phyloP scores from a whole-genome alignment of 2,113 vertebrate species.

The Alectura lathami region DNA sequence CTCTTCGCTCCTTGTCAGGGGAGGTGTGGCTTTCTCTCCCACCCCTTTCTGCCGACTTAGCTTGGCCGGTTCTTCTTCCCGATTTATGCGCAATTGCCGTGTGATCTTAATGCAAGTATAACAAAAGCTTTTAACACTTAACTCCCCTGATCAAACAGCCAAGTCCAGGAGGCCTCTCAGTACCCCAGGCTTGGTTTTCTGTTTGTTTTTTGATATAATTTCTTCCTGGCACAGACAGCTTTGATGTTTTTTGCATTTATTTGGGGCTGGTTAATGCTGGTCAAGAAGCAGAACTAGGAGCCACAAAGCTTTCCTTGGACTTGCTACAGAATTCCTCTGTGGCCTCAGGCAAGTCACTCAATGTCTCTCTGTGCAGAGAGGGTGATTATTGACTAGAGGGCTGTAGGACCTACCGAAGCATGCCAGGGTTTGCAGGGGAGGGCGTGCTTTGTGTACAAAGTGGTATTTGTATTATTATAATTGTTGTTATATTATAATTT shows the following conservation, averaged over 20 bases:
- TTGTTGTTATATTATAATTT: conserved; percentile 72
- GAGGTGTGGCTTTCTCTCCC: conserved; percentile 22
- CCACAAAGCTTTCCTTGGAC: conserved; percentile 57
- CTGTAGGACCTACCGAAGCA: conserved; percentile 62
- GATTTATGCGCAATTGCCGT: not conserved
- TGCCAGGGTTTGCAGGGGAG: conserved; percentile 58
- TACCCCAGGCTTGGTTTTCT: not conserved
- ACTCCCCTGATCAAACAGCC: conserved; percentile 44
- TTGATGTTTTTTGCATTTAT: conserved; percentile 56
- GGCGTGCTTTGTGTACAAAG: conserved; percentile 70
- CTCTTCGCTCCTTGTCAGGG: conserved; percentile 39
- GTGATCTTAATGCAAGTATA: not conserved
- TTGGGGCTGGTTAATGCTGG: conserved; percentile 43
- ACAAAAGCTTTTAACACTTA: conserved; percentile 65
- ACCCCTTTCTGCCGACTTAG: not conserved
- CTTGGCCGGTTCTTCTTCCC: not conserved
- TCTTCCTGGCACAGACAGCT: conserved; percentile 37
- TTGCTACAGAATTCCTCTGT: conserved; percentile 59
- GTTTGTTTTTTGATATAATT: conserved; percentile 54
- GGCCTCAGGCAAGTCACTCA: conserved; percentile 63
- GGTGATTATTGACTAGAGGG: conserved; percentile 61
- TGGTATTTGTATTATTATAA: conserved; percentile 64
- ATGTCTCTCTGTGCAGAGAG: conserved; percentile 45
- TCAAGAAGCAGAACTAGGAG: conserved; percentile 60
- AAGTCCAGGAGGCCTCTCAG: conserved; percentile 14